A percentile compares a stretch with the other conserved stretches of the same genome.
These are phyloP conservation scores for Oryzias curvinotus DNA, from an alignment of 2,113 vertebrate species.

Conservation along the genomic window DNA sequence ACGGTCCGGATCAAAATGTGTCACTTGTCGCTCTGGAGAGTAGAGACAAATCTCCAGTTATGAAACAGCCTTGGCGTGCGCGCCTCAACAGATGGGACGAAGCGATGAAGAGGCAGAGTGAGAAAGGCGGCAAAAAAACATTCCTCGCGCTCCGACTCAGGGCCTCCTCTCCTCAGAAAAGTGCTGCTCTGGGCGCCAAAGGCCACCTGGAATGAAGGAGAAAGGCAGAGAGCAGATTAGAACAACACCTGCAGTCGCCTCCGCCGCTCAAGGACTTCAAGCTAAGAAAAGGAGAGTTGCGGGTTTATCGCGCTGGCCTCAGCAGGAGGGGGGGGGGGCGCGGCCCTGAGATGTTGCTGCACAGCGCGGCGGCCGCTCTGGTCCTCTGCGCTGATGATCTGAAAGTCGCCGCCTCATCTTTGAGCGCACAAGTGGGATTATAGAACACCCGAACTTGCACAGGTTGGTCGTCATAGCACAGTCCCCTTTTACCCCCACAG, in stretches of 20 bases:
- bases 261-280: conserved; percentile 8
- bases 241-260: conserved; percentile 4
- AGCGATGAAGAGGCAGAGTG: conserved; percentile 41
- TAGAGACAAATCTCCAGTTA: conserved; percentile 47
- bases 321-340: not conserved
- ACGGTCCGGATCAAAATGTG: conserved; percentile 13
- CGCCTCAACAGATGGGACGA: conserved; percentile 66
- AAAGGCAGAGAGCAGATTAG: not conserved
- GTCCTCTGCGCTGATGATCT: conserved; percentile 1
- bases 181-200: conserved; percentile 25
- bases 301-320: conserved; percentile 15
- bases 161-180: conserved; percentile 38
- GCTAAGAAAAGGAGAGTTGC: not conserved
- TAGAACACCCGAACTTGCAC: conserved; percentile 34
- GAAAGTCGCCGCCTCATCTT: not conserved
- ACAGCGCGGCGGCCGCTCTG: not conserved
- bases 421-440: not conserved
- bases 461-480: conserved; percentile 45
- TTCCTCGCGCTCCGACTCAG: conserved; percentile 27
- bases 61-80: conserved; percentile 64
- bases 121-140: conserved; percentile 52
- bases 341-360: conserved; percentile 23
- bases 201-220: conserved; percentile 49
- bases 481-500: conserved; percentile 16
- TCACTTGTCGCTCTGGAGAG: conserved; percentile 15